Base-by-base conservation (phyloP, 1,140 invertebrate genomes). In the Nebria ingens region DNA sequence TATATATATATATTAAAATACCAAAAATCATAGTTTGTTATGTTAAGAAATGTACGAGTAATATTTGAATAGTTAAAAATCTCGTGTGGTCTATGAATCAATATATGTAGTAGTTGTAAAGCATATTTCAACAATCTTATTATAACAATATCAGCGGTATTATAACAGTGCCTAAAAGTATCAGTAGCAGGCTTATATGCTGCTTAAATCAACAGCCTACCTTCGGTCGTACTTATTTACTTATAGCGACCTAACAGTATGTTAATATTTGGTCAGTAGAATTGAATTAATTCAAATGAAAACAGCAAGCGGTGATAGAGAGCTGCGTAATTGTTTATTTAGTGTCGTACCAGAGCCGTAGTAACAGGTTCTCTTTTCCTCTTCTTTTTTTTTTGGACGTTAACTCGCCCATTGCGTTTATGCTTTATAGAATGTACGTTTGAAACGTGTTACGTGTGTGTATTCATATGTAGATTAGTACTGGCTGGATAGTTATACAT, bases 241-340 rank as follows among this genome's bases (percentile, higher is more conserved):
- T 45, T 45, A 12, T 12, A 11, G 9, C 40, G 40, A 45, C 40
- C 40, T 45, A 45, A 45, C 40, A 12, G 40, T 45, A 45, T 45
- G 40, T 45, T 45, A 45, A 45, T 45, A 45, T 45, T 45, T 45
- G 40, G 40, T 45, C 40, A 45, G 40, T 45, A 45, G 40, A 45
- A 45, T 45, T 45, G 40, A 45, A 45, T 45, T 45, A 45, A 45
- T 45, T 12, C 40, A 45, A 45, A 45, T 45, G 40, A 45, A 45
- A 45, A 45, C 40, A 45, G 40, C 9, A 9, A n/a, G 25, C 25
- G 25, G 40, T 45, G 40, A 12, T 9, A 12, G 40, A 12, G 40
- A 12, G 40, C 17, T 9, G 9, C 17, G 40, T 45, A 45, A 45
- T 45, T 45, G 40, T 45, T 45, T 45, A 45, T 45, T 45, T 45